phyloP scores from a whole-genome alignment of 2,888 invertebrate species.

The Drosophila percnosoma region DNA sequence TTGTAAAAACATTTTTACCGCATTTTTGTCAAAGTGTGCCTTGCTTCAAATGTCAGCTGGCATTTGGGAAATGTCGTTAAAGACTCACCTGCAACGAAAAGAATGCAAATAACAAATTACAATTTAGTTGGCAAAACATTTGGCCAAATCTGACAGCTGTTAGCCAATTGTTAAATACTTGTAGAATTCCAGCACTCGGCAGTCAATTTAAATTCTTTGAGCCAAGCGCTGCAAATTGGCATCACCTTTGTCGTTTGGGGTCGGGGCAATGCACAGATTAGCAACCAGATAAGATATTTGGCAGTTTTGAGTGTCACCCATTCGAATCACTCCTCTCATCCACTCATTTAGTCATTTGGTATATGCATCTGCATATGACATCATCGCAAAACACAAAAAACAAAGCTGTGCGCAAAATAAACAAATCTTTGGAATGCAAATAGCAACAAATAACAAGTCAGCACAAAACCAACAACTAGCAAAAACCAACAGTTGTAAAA shows the following conservation, averaged over 20 bases:
- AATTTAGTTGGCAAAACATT: constrained; percentile 40
- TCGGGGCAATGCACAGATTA: constrained; percentile 52
- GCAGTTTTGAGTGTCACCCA: neutral
- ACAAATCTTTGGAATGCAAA: constrained; percentile 55
- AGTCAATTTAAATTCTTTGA: constrained; percentile 22
- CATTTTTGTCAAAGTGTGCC: neutral
- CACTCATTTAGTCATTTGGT: constrained; percentile 2
- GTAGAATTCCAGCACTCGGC: constrained; percentile 27
- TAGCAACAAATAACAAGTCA: constrained; percentile 49
- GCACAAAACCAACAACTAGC: constrained; percentile 19
- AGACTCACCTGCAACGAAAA: constrained; percentile 71
- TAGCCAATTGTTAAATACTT: neutral
- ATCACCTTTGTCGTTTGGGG: constrained; percentile 75
- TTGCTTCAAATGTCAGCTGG: constrained; percentile 7
- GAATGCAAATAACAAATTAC: constrained; percentile 37
- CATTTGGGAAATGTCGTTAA: constrained; percentile 32
- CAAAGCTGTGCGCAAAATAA: constrained; percentile 59
- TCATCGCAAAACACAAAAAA: constrained; percentile 56
- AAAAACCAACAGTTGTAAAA: constrained; percentile 15
- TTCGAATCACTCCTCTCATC: neutral
- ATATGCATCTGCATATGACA: constrained; percentile 75
- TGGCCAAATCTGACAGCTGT: constrained; percentile 16
- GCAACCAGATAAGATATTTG: constrained; percentile 8
- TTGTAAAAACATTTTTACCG: neutral
- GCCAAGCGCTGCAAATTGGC: constrained; percentile 31